Base-by-base conservation (phyloP, 2,797 vertebrate species). In the Pitangus sulphuratus region DNA sequence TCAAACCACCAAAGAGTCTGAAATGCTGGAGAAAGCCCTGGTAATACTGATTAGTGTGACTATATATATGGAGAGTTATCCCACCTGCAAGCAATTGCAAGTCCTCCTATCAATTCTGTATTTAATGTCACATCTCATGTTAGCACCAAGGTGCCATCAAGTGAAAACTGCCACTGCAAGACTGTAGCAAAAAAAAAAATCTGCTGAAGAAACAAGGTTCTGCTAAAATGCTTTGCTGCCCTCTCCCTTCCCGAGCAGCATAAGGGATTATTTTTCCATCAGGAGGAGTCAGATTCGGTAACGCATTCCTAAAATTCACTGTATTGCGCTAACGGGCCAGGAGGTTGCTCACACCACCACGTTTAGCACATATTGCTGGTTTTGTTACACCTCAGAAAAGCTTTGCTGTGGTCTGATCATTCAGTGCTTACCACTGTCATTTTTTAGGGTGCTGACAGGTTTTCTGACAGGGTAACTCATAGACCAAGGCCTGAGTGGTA, bases 271-370 rank as follows among this genome's bases (percentile, higher is more conserved):
- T 72, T 84, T 82, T 90, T 50, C 69, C 77, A 90, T 80, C 58
- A 68, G 40, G 75, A 51, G 83, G 51, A 83, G 48, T 44, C 45
- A 77, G 66, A 50, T 69, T 64, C 53, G 8, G 5, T 18, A 77
- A 84, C 26, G 53, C 66, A 70, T 80, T 75, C 68, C 93, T 94
- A 35, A 79, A 94, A 94, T 74, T 83, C 87, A 79, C n/a, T 21
- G 6, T 37, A 8, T 45, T 51, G 58, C 78, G 62, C 65, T 89
- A 54, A 87, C 84, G 9, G 40, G 58, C 44, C 65, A 35, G 53
- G 82, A 81, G 54, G 81, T 71, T 70, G 81, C 62, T 91, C 86
- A 86, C 62, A 35, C 50, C 56, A 25, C 75, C 53, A 13, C 2
- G 30, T 24, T 82, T 24, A 65, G 54, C 71, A 79, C 37, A n/a